Percentiles rank a stretch among this genome's conserved stretches.
Evolutionary conservation across 2,888 invertebrate genomes (phyloP).

Genomic region (Halictus quadricinctus): DNA sequence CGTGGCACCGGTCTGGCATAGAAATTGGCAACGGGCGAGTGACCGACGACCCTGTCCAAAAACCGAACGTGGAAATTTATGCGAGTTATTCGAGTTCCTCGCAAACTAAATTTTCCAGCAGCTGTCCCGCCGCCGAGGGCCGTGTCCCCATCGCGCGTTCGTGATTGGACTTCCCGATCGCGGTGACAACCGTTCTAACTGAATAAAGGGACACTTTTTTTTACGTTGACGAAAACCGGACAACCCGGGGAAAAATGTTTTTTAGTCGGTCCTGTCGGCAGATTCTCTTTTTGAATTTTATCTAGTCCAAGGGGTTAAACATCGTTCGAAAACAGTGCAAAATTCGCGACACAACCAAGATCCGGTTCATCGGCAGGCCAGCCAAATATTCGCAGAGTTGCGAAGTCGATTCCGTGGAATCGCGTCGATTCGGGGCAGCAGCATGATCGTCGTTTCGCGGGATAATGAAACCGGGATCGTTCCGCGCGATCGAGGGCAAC

Average conservation of each 20-base stretch:
- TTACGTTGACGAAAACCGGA: conserved; percentile 13
- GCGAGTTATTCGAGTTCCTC: conserved; percentile 59
- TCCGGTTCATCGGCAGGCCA: not conserved
- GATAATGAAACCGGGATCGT: conserved; percentile 32
- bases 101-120: conserved; percentile 55
- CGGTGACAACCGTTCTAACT: conserved; percentile 30
- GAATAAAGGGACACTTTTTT: conserved; percentile 19
- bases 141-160: conserved; percentile 25
- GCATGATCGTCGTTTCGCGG: conserved; percentile 4
- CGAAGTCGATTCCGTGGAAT: not conserved
- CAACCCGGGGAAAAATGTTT: conserved; percentile 7
- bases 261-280: not conserved
- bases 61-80: conserved; percentile 58
- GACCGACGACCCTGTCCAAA: conserved; percentile 46
- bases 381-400: not conserved
- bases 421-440: not conserved
- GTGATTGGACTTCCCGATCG: conserved; percentile 51
- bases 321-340: not conserved
- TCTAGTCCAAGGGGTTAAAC: too few relatives aligned
- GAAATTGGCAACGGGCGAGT: conserved; percentile 45
- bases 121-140: conserved; percentile 26
- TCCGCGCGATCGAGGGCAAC: conserved; percentile 21
- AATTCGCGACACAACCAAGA: not conserved
- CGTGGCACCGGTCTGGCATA: conserved; percentile 15
- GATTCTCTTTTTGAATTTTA: too few relatives aligned